phyloP scores from a whole-genome alignment of 37 sponge, comb jelly and placozoan genomes.

The Diacarnus erythraeanus region DNA sequence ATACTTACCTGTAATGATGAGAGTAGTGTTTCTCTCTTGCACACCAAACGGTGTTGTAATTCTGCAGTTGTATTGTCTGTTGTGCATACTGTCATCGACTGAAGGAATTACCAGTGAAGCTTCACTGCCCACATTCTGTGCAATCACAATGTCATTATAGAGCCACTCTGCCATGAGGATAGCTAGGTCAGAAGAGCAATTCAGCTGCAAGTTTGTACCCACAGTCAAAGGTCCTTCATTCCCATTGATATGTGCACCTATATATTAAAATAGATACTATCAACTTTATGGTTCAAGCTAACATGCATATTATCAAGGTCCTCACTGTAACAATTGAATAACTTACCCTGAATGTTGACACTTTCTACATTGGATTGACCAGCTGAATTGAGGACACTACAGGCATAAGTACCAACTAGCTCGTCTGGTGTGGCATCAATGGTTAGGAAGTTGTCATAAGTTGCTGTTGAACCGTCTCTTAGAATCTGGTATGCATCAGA shows the following conservation, averaged over 20 bases:
- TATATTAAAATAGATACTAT: neutral
- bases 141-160: neutral
- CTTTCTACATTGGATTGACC: neutral
- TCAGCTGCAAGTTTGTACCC: neutral
- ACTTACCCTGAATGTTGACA: neutral
- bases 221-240: neutral
- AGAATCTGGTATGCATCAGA: neutral
- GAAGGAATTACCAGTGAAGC: neutral
- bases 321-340: neutral
- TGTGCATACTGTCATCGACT: constrained; percentile 8
- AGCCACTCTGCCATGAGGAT: constrained; percentile 1
- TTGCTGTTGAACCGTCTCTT: constrained; percentile 6
- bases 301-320: neutral
- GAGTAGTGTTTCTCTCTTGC: constrained; percentile 5
- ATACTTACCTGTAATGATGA: neutral
- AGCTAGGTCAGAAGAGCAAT: constrained; percentile 3
- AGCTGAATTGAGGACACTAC: constrained; percentile 9
- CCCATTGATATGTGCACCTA: constrained; percentile 9
- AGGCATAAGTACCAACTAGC: constrained; percentile 9
- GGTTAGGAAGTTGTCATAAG: neutral
- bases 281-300: neutral
- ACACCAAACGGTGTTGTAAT: constrained; percentile 11
- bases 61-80: constrained; percentile 5
- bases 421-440: neutral
- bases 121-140: neutral